Percentiles rank a stretch among this genome's conserved stretches.
These are phyloP conservation scores for Coryphaenoides rupestris DNA, from an alignment of 2,113 vertebrate genomes.

Conservation along the genomic window DNA sequence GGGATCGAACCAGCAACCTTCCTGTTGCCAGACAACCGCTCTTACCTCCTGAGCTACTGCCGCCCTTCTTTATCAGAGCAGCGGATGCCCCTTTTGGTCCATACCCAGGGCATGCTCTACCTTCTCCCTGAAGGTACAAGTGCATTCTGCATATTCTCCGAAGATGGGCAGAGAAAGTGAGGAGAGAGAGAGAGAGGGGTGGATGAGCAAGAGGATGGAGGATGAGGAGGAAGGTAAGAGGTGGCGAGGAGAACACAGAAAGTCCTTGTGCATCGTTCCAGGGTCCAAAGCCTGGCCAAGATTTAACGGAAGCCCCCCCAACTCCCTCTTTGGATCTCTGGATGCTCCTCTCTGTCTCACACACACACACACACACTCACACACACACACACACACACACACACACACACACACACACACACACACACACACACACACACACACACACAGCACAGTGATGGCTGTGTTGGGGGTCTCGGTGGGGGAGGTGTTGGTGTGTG, in stretches of 20 bases:
- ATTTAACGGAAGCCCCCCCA: slow-evolving; percentile 49
- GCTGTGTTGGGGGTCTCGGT: slow-evolving; percentile 18
- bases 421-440: slow-evolving; percentile 16
- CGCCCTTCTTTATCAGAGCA: too few species aligned
- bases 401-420: neutral
- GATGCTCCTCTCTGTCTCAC: slow-evolving; percentile 20
- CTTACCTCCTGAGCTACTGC: too few species aligned
- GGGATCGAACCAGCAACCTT: too few species aligned
- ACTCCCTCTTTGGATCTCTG: slow-evolving; percentile 31
- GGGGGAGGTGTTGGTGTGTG: slow-evolving; percentile 7
- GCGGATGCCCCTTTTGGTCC: too few species aligned
- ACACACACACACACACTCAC: neutral
- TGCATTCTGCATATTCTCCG: too few species aligned
- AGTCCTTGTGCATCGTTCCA: slow-evolving; percentile 20
- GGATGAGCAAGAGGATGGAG: neutral
- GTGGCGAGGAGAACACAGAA: slow-evolving; percentile 34
- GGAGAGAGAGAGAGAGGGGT: neutral
- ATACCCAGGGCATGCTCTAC: too few species aligned
- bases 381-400: neutral
- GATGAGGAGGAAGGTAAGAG: slow-evolving; percentile 17
- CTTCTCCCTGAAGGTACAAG: too few species aligned
- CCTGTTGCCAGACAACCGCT: too few species aligned
- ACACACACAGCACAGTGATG: slow-evolving; percentile 22
- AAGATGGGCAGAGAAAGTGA: neutral
- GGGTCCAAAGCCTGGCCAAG: slow-evolving; percentile 19